Conservation (phyloP, 2,797 vertebrate species). For the Chloroceryle amazona region DNA sequence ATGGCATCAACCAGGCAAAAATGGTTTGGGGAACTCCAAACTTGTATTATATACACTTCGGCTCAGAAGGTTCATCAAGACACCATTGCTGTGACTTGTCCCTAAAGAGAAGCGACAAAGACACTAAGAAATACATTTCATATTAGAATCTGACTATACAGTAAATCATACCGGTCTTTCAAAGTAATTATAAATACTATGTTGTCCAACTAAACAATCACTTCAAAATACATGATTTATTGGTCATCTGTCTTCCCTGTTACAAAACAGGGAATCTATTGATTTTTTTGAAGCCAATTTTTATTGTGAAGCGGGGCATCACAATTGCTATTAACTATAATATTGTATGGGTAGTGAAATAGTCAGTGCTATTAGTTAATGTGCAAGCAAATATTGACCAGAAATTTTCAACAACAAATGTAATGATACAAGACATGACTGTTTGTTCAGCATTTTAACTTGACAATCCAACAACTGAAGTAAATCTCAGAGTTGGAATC, state of each 20-base stretch:
- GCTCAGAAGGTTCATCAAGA: not conserved
- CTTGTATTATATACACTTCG: not conserved
- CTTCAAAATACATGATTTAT: conserved; percentile 54
- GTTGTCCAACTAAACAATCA: conserved; percentile 55
- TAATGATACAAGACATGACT: conserved; percentile 38
- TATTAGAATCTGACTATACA: not conserved
- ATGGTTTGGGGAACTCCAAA: not conserved
- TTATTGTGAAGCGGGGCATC: conserved; percentile 58
- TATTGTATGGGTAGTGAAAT: conserved; percentile 68
- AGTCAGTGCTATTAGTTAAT: conserved; percentile 73
- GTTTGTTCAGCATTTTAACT: conserved; percentile 70
- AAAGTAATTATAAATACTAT: conserved; percentile 41
- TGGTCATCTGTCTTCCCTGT: conserved; percentile 44
- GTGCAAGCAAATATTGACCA: conserved; percentile 73
- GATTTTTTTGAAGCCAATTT: conserved; percentile 71
- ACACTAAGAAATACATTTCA: not conserved
- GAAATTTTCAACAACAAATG: conserved; percentile 74
- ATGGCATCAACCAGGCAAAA: not conserved
- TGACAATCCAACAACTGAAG: conserved; percentile 47
- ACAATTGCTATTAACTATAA: conserved; percentile 74
- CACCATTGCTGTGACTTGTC: not conserved
- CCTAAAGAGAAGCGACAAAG: not conserved
- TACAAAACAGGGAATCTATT: conserved; percentile 57
- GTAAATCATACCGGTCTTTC: conserved; percentile 28
- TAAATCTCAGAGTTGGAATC: not conserved